Conservation (phyloP, 2,888 invertebrate species). For the Amiota communis region DNA sequence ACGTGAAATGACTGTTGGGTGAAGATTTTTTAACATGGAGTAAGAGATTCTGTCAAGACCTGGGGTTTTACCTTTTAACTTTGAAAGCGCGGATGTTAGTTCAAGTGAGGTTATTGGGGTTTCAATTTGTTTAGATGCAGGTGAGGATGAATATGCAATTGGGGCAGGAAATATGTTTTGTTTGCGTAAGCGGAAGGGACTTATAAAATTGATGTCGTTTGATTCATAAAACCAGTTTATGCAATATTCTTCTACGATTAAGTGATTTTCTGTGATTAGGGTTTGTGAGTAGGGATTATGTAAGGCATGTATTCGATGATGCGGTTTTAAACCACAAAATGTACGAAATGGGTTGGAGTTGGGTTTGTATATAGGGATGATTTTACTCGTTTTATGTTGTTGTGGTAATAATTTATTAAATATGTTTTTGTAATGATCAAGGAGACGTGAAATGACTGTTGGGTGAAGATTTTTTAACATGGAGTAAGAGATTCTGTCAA, state of each 20-base stretch:
- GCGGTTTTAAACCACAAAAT: slow-evolving; percentile 3
- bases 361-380: too few species aligned
- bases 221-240: slow-evolving; percentile 16
- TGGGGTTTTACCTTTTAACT: slow-evolving; percentile 25
- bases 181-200: neutral
- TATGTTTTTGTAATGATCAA: too few species aligned
- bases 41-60: slow-evolving; percentile 33
- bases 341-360: too few species aligned
- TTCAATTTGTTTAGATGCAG: neutral
- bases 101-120: slow-evolving; percentile 19
- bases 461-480: too few species aligned
- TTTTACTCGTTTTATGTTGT: too few species aligned
- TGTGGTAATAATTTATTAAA: too few species aligned
- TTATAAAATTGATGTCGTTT: slow-evolving; percentile 3
- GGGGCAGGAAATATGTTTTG: neutral
- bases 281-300: too few species aligned
- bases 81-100: slow-evolving; percentile 12
- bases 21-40: slow-evolving; percentile 32
- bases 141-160: neutral
- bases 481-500: too few species aligned
- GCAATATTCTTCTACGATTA: slow-evolving; percentile 7
- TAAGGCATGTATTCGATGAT: too few species aligned
- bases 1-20: slow-evolving; percentile 6
- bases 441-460: too few species aligned
- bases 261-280: too few species aligned